phyloP scores from a whole-genome alignment of 2,113 vertebrate species.

The Cebus imitator region DNA sequence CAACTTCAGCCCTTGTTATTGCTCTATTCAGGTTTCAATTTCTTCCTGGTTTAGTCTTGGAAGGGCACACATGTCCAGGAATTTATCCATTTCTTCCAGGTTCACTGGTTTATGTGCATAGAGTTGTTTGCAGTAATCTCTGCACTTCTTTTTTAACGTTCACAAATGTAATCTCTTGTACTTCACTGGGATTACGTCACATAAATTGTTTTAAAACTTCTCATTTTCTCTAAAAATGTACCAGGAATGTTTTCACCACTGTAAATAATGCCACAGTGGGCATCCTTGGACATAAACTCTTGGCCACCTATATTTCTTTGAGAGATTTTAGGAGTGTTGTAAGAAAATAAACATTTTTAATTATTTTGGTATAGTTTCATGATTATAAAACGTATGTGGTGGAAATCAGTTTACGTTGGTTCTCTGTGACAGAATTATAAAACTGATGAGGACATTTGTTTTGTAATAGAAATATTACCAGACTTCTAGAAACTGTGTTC shows the following conservation, averaged over 20 bases:
- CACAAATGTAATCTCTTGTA: background rate
- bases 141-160: background rate
- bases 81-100: too few relatives aligned
- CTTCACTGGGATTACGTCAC: background rate
- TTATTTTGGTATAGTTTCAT: background rate
- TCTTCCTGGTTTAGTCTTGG: too few relatives aligned
- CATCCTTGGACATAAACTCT: background rate
- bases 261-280: background rate
- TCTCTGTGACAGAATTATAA: background rate
- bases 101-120: too few relatives aligned
- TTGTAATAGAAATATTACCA: conserved; percentile 3
- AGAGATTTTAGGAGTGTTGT: background rate
- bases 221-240: background rate
- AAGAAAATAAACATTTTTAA: background rate
- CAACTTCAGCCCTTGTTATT: too few relatives aligned
- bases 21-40: too few relatives aligned
- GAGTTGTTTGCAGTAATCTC: too few relatives aligned
- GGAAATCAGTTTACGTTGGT: background rate
- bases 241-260: background rate
- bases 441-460: background rate
- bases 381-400: background rate
- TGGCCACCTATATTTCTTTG: background rate
- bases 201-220: background rate
- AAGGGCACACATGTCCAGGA: too few relatives aligned
- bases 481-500: background rate